Base-by-base conservation (phyloP, 2,113 vertebrate species). In the Campylomormyrus numenius region DNA sequence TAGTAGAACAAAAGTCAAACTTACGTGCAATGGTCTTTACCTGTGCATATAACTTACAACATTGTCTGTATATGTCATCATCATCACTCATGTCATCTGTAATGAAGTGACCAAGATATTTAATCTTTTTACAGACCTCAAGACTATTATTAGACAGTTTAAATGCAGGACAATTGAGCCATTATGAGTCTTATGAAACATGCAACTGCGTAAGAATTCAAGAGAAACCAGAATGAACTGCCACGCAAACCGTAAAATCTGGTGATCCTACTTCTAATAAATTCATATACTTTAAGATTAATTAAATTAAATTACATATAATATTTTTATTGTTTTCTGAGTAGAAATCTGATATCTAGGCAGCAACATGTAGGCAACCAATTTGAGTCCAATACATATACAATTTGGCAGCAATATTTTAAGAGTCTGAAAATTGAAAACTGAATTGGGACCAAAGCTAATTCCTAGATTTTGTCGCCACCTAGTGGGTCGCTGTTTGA, bases 401-500 rank as follows among this genome's bases (percentile, higher is more conserved):
- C 39, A 17, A 80, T 80, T 19, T 42, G 17, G 35, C n/a, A 42
- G 35, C 35, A 42, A 35, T 80, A 5, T 17, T 35, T 19, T 31
- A 35, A 5, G n/a, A 35, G 5, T 13, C 70, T 5, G 31, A 39
- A 70, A 31, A 3, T 1, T 10, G 27, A 3, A 31, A 74, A 19
- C 39, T 42, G 74, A 45, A 85, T 46, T n/a, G n/a, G 19, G 42
- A 11, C 9, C 21, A 49, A 9, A 85, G 46, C 19, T n/a, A 89
- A 46, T 39, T 80, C 13, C 45, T 90, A 48, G 42, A 27, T 35
- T 89, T 48, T 94, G 91, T 17, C 93, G 91, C 92, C 95, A 94
- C 62, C 95, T 93, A 19, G 91, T 49, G 94, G 66, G 66, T 90
- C 62, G 86, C 85, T 27, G 62, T 35, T 83, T 88, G 85, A 88